Evolutionary conservation across 2,797 vertebrate species (phyloP).

Genomic region (Fratercula arctica): DNA sequence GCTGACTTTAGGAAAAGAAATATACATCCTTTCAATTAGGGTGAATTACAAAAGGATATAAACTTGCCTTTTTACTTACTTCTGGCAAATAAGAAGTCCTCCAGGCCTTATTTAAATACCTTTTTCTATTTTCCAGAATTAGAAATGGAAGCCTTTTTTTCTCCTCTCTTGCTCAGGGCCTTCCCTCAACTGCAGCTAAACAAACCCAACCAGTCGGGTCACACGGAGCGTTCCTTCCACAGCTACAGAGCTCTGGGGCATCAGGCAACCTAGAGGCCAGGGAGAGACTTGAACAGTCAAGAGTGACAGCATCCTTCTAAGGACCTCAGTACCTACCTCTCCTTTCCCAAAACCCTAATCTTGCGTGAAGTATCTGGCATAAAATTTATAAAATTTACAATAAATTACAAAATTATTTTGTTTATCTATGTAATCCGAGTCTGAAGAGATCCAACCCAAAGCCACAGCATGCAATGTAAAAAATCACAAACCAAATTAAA

Average conservation of each 20-base stretch:
- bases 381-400: not conserved
- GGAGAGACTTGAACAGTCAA: not conserved
- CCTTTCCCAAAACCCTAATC: not conserved
- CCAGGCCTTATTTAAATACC: constrained; percentile 39
- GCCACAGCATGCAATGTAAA: not conserved
- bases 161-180: not conserved
- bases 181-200: not conserved
- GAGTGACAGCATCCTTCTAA: not conserved
- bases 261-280: not conserved
- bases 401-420: not conserved
- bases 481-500: not conserved
- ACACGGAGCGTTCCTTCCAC: accelerated
- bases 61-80: constrained; percentile 15
- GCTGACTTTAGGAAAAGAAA: constrained; percentile 58
- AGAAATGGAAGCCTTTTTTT: not conserved
- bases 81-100: constrained; percentile 38
- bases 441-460: not conserved
- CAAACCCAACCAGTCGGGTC: not conserved
- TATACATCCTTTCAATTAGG: constrained; percentile 25
- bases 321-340: not conserved
- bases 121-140: constrained; percentile 30
- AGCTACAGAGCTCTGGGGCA: not conserved
- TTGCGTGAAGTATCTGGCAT: not conserved
- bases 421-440: not conserved
- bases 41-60: constrained; percentile 32